Conservation (phyloP, 2,888 invertebrate genomes). For the Charanyca ferruginea region DNA sequence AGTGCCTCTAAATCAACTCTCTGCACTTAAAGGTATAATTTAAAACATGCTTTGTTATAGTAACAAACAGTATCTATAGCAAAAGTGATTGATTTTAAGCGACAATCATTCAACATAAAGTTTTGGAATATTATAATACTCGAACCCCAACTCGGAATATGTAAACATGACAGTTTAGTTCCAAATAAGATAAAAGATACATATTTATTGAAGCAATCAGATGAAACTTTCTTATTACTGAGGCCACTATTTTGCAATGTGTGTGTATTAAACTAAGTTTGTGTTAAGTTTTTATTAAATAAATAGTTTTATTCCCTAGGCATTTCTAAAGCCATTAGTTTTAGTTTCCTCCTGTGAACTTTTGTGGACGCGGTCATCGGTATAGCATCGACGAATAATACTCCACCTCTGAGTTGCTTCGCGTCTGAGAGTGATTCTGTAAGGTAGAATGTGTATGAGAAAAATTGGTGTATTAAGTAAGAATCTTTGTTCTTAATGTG, state of each 20-base stretch:
- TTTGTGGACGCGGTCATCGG: slow-evolving; percentile 78
- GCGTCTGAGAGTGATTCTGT: slow-evolving; percentile 76
- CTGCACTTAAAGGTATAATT: too few species aligned
- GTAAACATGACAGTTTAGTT: neutral
- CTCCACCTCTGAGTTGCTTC: slow-evolving; percentile 80
- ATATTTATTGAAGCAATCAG: neutral
- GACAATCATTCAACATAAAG: too few species aligned
- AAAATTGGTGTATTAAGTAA: neutral
- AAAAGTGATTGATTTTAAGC: neutral
- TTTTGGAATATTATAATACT: too few species aligned
- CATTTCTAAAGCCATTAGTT: slow-evolving; percentile 63
- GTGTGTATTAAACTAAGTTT: slow-evolving; percentile 13
- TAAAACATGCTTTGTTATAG: too few species aligned
- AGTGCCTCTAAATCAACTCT: too few species aligned
- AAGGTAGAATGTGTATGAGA: slow-evolving; percentile 17
- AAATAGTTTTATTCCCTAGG: slow-evolving; percentile 36
- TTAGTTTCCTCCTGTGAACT: slow-evolving; percentile 70
- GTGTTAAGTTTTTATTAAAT: slow-evolving; percentile 5
- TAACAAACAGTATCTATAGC: too few species aligned
- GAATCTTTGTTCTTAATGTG: neutral
- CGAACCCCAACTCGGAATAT: neutral
- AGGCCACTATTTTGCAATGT: neutral
- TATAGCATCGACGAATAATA: slow-evolving; percentile 74
- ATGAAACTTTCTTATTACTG: neutral
- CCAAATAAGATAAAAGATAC: neutral